Evolutionary conservation across 2,113 vertebrate species (phyloP), one percentile per base, ranked within the genome.

Genomic region (Mesocricetus auratus): DNA sequence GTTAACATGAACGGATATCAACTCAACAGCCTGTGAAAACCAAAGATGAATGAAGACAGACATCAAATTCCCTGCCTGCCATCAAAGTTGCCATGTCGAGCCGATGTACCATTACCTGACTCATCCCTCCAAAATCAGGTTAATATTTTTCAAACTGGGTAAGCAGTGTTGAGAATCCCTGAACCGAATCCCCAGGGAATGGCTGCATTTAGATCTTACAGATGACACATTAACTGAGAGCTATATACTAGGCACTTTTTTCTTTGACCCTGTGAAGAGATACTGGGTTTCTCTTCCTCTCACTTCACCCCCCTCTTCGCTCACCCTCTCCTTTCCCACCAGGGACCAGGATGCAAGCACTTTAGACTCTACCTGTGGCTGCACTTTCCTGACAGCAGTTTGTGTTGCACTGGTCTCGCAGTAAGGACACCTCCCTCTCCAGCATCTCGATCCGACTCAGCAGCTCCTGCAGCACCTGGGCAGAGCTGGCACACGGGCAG

Each of bases 401-500:
- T 96, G 98, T 98, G 92, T 98, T 98, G 95, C 99, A 99, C 93
- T 99, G 99, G 94, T 98, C 98, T 94, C 99, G 98, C 66, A 99
- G 99, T 97, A 99, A 64, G 0, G 99, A 99, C 64, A 99, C 99
- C 96, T 99, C 99, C 96, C 99, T 99, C 98, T 99, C 99, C 98
- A 99, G 98, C 98, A 99, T 99, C 98, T 99, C 99, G 93, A 99
- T 99, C 71, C 99, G 98, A 97, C 98, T 99, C 95, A 99, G 99
- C 74, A 99, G 99, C 97, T 99, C 99, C 98, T 99, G 99, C 86
- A 99, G 98, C 69, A 99, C 97, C 6, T 98, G 98, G 90, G 98
- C 95, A 0, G 99, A 98, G 73, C 98, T 93, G 15, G 99, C 98
- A 87, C 99, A 99, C 2, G 98, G 99, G 91, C 99, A 99, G 71